Conservation (phyloP, 2,888 invertebrate genomes). For the Perithous albicinctus region DNA sequence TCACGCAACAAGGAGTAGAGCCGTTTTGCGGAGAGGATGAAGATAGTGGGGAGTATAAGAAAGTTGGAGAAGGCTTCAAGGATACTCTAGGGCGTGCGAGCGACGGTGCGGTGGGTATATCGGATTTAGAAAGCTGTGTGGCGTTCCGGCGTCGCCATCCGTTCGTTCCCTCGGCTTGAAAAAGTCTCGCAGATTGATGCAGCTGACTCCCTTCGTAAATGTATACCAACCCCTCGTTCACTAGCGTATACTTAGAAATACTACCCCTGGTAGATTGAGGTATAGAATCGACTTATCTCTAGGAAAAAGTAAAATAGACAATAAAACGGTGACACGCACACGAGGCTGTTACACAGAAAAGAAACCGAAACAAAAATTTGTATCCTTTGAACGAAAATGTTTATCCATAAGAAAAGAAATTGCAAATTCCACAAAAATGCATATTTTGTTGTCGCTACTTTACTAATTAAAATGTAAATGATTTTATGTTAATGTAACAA, state of each 20-base stretch:
- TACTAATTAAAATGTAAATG: no score
- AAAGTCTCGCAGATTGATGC: constrained; percentile 67
- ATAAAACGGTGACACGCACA: not conserved
- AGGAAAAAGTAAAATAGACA: constrained; percentile 14
- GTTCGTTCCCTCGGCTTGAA: constrained; percentile 40
- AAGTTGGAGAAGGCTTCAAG: constrained; percentile 46
- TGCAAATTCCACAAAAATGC: no score
- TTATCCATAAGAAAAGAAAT: no score
- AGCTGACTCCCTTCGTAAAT: constrained; percentile 42
- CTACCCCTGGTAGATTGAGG: not conserved
- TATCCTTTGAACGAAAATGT: no score
- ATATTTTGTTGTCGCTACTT: no score
- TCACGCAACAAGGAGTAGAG: constrained; percentile 17
- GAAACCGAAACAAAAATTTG: no score
- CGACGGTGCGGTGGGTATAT: not conserved
- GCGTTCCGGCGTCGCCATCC: constrained; percentile 42
- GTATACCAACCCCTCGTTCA: constrained; percentile 7
- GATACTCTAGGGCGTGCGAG: not conserved
- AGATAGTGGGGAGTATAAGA: constrained; percentile 15
- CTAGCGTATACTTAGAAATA: not conserved
- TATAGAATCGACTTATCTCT: not conserved
- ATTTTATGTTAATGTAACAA: no score
- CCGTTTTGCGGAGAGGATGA: not conserved
- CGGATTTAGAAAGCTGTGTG: constrained; percentile 37
- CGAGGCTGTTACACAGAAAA: not conserved